These are phyloP conservation scores for Metallyticus violacea DNA, from an alignment of 2,888 invertebrate species.

Conservation along the genomic window DNA sequence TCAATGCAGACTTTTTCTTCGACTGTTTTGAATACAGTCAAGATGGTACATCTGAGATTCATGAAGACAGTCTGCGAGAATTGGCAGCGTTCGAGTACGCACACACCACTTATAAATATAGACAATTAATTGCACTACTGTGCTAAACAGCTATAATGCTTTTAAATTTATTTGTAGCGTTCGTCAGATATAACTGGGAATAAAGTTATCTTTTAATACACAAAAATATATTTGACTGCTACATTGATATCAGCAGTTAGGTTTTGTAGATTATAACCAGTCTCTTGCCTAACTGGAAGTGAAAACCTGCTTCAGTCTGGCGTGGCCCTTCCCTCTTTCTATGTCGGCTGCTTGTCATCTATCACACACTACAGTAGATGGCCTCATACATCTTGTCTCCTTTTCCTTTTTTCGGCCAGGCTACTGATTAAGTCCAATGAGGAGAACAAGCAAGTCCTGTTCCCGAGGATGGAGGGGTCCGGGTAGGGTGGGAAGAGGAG, in stretches of 20 bases:
- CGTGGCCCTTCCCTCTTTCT: not conserved
- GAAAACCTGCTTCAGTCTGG: not conserved
- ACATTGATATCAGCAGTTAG: too few relatives aligned
- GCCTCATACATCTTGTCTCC: slow-evolving; percentile 38
- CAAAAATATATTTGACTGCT: not conserved
- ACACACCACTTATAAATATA: too few relatives aligned
- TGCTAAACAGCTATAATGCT: too few relatives aligned
- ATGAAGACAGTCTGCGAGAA: too few relatives aligned
- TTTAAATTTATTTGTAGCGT: too few relatives aligned
- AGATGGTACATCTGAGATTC: too few relatives aligned
- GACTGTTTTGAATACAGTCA: too few relatives aligned
- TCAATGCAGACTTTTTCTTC: too few relatives aligned
- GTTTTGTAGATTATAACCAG: too few relatives aligned
- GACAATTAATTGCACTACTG: too few relatives aligned
- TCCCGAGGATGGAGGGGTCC: not conserved
- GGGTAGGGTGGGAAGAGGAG: slow-evolving; percentile 31
- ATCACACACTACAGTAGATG: slow-evolving; percentile 31
- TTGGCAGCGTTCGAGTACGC: too few relatives aligned
- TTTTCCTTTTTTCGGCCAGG: slow-evolving; percentile 39
- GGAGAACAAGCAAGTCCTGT: slow-evolving; percentile 20
- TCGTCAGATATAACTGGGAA: too few relatives aligned
- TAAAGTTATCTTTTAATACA: not conserved
- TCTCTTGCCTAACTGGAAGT: not conserved
- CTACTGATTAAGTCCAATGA: slow-evolving; percentile 45
- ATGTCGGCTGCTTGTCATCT: slow-evolving; percentile 15